Conservation (phyloP, 2,113 vertebrate genomes). For the Lasiurus cinereus region DNA sequence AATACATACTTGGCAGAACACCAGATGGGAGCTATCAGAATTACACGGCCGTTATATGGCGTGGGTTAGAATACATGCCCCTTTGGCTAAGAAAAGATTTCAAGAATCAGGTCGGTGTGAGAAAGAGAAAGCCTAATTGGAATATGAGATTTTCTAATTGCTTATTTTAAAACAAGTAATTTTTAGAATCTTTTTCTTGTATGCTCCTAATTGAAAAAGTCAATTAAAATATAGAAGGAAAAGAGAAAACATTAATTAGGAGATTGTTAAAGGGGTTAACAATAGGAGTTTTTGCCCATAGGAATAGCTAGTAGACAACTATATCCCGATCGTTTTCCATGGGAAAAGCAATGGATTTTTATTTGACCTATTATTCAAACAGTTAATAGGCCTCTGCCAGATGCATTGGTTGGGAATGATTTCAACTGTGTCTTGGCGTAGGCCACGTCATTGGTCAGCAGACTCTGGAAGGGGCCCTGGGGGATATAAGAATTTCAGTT, state of each 20-base stretch:
- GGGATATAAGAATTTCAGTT: background rate
- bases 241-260: slow-evolving; percentile 71
- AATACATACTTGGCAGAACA: slow-evolving; percentile 53
- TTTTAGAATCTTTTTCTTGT: slow-evolving; percentile 63
- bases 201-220: slow-evolving; percentile 71
- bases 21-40: slow-evolving; percentile 50
- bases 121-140: slow-evolving; percentile 48
- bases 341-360: background rate
- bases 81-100: slow-evolving; percentile 68
- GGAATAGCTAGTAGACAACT: slow-evolving; percentile 44
- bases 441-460: background rate
- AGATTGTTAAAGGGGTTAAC: slow-evolving; percentile 21
- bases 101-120: slow-evolving; percentile 50
- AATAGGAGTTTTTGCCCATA: slow-evolving; percentile 3
- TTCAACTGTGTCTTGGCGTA: background rate
- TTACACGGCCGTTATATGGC: background rate
- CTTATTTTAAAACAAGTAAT: slow-evolving; percentile 67
- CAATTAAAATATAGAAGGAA: slow-evolving; percentile 61
- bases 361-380: background rate
- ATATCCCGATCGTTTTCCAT: background rate
- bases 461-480: background rate
- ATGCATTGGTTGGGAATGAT: background rate
- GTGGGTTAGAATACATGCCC: slow-evolving; percentile 25
- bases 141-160: slow-evolving; percentile 73
- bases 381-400: background rate